Percentiles rank a stretch among this genome's conserved stretches.
Conservation (phyloP, 37 sponge, comb jelly and placozoan species). For the Lycopodina hypogea region DNA sequence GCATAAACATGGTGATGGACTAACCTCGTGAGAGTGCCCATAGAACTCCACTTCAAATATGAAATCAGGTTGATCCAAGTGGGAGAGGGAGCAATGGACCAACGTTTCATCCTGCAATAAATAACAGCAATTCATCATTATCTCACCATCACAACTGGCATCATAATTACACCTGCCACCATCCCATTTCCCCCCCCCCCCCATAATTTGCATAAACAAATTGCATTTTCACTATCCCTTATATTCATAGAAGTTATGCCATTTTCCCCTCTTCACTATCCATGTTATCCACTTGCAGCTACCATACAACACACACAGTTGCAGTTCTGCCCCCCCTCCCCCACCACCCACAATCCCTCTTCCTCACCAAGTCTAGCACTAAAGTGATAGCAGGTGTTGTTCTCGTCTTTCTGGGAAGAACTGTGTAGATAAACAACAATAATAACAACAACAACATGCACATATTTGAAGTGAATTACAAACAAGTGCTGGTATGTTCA, state of each 20-base stretch:
- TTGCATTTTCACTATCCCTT: no score
- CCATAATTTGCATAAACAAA: no score
- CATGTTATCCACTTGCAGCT: no score
- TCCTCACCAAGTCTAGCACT: constrained; percentile 86
- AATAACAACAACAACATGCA: neutral
- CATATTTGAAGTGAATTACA: neutral
- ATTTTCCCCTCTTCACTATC: no score
- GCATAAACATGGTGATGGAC: constrained; percentile 9
- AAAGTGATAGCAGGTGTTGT: constrained; percentile 80
- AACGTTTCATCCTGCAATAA: constrained; percentile 87
- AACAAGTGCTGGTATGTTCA: neutral
- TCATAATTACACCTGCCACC: no score
- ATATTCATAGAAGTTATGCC: no score
- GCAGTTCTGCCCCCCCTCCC: neutral
- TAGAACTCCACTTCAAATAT: constrained; percentile 68
- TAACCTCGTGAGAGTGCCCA: constrained; percentile 59
- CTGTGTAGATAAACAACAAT: constrained; percentile 27
- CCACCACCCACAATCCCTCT: neutral
- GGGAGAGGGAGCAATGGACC: constrained; percentile 90
- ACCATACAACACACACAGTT: no score
- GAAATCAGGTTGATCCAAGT: constrained; percentile 66
- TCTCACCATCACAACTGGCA: no score
- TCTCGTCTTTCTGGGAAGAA: constrained; percentile 79
- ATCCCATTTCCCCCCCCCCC: no score
- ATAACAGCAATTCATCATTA: neutral